Base-by-base conservation (phyloP, 2,797 vertebrate genomes). In the Clamator glandarius region DNA sequence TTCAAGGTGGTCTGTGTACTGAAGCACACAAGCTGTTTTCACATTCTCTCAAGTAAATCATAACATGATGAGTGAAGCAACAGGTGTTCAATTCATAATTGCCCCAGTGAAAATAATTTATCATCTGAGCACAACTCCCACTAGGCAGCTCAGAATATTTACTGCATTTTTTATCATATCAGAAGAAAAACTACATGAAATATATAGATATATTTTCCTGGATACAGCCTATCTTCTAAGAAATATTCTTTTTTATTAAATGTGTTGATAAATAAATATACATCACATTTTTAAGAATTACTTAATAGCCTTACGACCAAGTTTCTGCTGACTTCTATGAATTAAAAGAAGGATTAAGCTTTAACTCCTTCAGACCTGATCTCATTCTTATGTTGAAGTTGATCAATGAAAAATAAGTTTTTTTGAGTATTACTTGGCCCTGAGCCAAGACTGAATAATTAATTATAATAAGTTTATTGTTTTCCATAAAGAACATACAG, bases 1-100 rank as follows among this genome's bases (percentile, higher is more conserved):
- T 84, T 57, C 41, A 74, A 62, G 19, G 9, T 73, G 33, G 41
- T 84, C 57, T 89, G n/a, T 86, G 61, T 84, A 68, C 77, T 8
- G 7, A 93, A 92, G 64, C 15, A 29, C n/a, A 76, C n/a, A 93
- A 97, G 18, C 64, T 92, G 33, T 95, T 96, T 96, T 84, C 67
- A 15, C 48, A 62, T 87, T 80, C 89, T 96, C 41, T 74, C 57
- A 81, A 93, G 80, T 91, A 95, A 96, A 95, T 68, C 75, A 58
- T 48, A 80, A 52, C 63, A 76, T 29, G 93, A 62, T 93, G 76
- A 81, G 73, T 94, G 82, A 92, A 95, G 90, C 36, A 89, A 68
- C 59, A 93, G 80, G 59, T 93, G 72, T 57, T 95, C 84, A 48
- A 20, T 81, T 67, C 46, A 74, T 87, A 93, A 93, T 95, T 96